Conservation (phyloP, 2,888 invertebrate genomes). For the Listrodromus nycthemerus region DNA sequence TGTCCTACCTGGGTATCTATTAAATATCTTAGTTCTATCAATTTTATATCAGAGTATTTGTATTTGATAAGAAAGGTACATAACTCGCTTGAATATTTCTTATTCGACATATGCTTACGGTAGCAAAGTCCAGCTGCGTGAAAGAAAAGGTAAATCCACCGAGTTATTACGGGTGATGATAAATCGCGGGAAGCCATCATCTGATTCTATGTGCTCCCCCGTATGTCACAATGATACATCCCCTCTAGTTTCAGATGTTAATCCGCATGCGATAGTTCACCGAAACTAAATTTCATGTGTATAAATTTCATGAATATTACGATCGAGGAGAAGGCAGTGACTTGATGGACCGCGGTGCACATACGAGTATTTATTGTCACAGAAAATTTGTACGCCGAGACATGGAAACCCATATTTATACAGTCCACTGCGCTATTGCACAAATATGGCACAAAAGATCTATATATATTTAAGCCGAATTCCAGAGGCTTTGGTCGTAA, state of each 20-base stretch:
- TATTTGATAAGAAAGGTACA: background rate
- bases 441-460: slow-evolving; percentile 49
- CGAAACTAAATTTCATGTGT: background rate
- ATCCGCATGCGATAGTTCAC: background rate
- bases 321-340: background rate
- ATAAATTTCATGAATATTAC: background rate
- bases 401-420: slow-evolving; percentile 29
- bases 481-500: slow-evolving; percentile 31
- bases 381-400: slow-evolving; percentile 38
- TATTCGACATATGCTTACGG: background rate
- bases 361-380: slow-evolving; percentile 43
- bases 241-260: too few relatives aligned
- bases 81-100: background rate
- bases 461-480: slow-evolving; percentile 26
- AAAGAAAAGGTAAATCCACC: background rate
- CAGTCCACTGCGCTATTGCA: slow-evolving; percentile 28
- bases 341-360: background rate
- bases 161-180: background rate
- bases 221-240: too few relatives aligned
- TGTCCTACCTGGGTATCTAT: background rate
- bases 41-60: background rate
- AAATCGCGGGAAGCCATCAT: background rate
- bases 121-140: background rate
- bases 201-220: background rate
- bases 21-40: background rate